Evolutionary conservation across 2,113 vertebrate species (phyloP).

Genomic region (Silurus glanis): DNA sequence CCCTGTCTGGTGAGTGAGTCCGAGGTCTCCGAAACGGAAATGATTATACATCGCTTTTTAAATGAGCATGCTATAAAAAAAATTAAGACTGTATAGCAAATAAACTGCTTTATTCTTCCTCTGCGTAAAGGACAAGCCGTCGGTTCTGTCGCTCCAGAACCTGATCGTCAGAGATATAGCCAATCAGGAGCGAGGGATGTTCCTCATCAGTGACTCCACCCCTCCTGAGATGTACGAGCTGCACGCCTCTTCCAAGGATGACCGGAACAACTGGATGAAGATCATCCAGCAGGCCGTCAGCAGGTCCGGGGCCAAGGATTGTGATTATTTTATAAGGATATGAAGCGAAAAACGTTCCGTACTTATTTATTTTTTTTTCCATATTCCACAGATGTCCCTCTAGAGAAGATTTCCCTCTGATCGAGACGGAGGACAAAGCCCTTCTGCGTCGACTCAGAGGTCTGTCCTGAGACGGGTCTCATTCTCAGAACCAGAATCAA

Average conservation of each 20-base stretch:
- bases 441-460: constrained; percentile 83
- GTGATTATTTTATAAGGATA: too few relatives aligned
- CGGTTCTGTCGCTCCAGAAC: constrained; percentile 84
- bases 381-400: constrained; percentile 79
- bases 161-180: constrained; percentile 92
- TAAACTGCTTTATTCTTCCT: not conserved
- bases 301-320: constrained; percentile 64
- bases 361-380: not conserved
- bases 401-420: constrained; percentile 87
- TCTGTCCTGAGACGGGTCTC: constrained; percentile 51
- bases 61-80: not conserved
- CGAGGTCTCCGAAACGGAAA: not conserved
- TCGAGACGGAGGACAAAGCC: constrained; percentile 89
- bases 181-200: constrained; percentile 96
- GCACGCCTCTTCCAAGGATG: constrained; percentile 80
- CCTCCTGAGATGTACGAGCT: constrained; percentile 95
- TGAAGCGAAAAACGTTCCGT: not conserved
- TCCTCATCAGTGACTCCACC: constrained; percentile 81
- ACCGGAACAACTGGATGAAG: constrained; percentile 86
- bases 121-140: constrained; percentile 81
- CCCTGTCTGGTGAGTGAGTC: constrained; percentile 79
- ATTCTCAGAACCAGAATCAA: not conserved
- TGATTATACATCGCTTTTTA: too few relatives aligned
- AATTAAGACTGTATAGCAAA: not conserved
- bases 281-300: constrained; percentile 82